Evolutionary conservation across 2,888 invertebrate species (phyloP).

Genomic region (Lathronympha strigana): DNA sequence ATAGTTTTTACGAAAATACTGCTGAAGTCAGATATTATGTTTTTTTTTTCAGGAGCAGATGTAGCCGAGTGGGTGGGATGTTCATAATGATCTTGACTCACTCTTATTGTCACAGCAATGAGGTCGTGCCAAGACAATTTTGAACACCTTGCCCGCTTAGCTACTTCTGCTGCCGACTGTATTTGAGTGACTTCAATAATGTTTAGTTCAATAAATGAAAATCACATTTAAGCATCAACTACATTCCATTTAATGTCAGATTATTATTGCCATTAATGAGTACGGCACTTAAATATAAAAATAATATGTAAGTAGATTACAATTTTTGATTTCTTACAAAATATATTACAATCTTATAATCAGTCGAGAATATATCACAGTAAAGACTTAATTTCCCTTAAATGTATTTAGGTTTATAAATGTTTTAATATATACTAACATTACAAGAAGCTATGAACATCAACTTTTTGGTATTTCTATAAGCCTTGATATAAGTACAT

Average conservation of each 20-base stretch:
- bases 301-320: conserved; percentile 28
- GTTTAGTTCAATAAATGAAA: neutral
- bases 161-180: no score
- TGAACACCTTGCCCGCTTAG: no score
- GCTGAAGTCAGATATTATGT: no score
- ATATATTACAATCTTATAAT: conserved; percentile 67
- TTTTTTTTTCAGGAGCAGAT: no score
- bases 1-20: no score
- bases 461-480: conserved; percentile 23
- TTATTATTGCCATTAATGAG: conserved; percentile 20
- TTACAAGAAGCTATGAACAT: conserved; percentile 5
- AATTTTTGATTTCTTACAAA: conserved; percentile 54
- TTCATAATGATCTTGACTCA: no score
- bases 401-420: conserved; percentile 9
- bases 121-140: no score
- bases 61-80: no score
- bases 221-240: conserved; percentile 6
- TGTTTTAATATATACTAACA: neutral
- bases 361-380: conserved; percentile 75
- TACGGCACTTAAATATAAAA: conserved; percentile 10
- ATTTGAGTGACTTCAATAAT: no score
- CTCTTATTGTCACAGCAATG: no score
- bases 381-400: conserved; percentile 47
- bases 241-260: conserved; percentile 16
- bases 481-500: neutral